These are phyloP conservation scores for Dermatemys mawii DNA, from an alignment of 2,113 vertebrate genomes.

Conservation along the genomic window DNA sequence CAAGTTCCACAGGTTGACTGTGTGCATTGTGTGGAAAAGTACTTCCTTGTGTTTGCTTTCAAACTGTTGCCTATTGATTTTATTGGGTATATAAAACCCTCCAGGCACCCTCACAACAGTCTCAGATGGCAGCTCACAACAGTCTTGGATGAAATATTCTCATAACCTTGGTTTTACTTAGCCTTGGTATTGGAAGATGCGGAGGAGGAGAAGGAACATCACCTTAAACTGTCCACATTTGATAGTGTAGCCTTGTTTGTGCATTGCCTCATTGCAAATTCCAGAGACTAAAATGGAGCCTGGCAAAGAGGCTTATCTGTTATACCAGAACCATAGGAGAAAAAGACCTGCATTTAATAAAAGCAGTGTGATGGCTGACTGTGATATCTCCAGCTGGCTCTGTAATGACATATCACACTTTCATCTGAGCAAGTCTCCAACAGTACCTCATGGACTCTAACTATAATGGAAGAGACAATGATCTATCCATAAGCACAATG, in stretches of 20 bases:
- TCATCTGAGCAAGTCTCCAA: not conserved
- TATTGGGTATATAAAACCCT: not conserved
- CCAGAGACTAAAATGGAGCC: not conserved
- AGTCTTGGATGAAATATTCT: not conserved
- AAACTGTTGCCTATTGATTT: too few species aligned
- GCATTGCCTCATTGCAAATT: not conserved
- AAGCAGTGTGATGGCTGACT: not conserved
- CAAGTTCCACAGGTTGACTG: too few species aligned
- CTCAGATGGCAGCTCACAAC: not conserved
- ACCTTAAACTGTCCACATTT: not conserved
- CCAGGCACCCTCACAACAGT: not conserved
- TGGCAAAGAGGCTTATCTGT: not conserved
- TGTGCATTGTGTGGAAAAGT: too few species aligned
- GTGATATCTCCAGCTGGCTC: not conserved
- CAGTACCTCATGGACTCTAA: not conserved
- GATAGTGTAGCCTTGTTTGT: not conserved
- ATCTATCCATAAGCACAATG: not conserved
- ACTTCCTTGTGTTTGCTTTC: too few species aligned
- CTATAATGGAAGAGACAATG: not conserved
- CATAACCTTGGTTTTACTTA: not conserved
- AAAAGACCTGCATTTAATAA: not conserved
- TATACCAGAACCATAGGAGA: not conserved
- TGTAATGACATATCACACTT: not conserved
- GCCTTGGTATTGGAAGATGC: not conserved
- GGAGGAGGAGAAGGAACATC: too few species aligned